phyloP scores from a whole-genome alignment of 2,797 vertebrate species.

The Pampus argenteus region DNA sequence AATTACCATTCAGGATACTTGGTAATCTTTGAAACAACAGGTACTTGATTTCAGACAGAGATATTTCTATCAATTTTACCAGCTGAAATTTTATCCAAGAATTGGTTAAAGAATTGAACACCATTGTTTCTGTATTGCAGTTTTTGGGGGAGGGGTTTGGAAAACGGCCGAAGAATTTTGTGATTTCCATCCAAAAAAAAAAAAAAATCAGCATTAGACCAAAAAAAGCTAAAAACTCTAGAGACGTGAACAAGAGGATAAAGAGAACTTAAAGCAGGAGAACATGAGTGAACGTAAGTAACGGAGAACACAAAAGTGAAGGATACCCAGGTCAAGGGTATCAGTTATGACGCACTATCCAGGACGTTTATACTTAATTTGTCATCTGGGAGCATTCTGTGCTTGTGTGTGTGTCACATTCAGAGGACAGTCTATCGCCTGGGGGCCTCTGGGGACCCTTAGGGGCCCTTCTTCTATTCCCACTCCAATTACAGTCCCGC shows the following conservation, averaged over 20 bases:
- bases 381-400: slow-evolving; percentile 41
- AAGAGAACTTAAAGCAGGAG: slow-evolving; percentile 1
- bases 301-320: slow-evolving; percentile 27
- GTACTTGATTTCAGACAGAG: too few species aligned
- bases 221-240: background rate
- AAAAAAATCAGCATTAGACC: background rate
- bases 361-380: slow-evolving; percentile 64
- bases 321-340: slow-evolving; percentile 46
- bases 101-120: background rate
- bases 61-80: background rate
- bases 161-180: background rate
- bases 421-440: slow-evolving; percentile 66
- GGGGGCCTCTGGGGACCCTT: slow-evolving; percentile 60
- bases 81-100: background rate
- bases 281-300: background rate
- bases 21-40: too few species aligned
- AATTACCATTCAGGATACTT: too few species aligned
- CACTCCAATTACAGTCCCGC: slow-evolving; percentile 71
- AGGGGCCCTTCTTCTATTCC: slow-evolving; percentile 63
- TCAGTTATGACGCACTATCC: slow-evolving; percentile 49
- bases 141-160: too few species aligned
- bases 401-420: slow-evolving; percentile 48
- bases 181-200: background rate
- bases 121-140: too few species aligned
- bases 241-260: background rate